Evolutionary conservation across 2,113 vertebrate genomes (phyloP).

Genomic region (Misgurnus mizolepis): DNA sequence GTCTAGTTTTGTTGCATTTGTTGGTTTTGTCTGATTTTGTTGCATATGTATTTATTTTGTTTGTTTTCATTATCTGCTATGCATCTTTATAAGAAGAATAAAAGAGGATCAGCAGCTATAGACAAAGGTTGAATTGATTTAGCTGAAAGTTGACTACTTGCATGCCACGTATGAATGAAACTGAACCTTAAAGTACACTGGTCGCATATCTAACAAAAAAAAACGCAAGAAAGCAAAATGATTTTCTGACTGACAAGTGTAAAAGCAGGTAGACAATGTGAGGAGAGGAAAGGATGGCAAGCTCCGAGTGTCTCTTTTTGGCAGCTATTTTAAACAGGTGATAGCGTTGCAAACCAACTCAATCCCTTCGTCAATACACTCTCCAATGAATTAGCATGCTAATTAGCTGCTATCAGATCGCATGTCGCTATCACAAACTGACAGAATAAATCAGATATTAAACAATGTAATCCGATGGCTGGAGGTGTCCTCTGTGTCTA

Average conservation of each 20-base stretch:
- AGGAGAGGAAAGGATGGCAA: constrained; percentile 23
- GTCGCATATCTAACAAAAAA: neutral
- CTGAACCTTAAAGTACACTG: neutral
- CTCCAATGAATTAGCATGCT: constrained; percentile 61
- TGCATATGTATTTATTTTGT: neutral
- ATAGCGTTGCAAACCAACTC: constrained; percentile 40
- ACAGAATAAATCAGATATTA: constrained; percentile 63
- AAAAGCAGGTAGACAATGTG: constrained; percentile 30
- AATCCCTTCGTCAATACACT: constrained; percentile 60
- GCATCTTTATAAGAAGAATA: too few species aligned
- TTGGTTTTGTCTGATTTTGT: neutral
- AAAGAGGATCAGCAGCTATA: too few species aligned
- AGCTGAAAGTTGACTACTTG: too few species aligned
- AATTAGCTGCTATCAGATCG: constrained; percentile 66
- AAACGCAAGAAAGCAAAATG: constrained; percentile 23
- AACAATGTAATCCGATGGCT: constrained; percentile 52
- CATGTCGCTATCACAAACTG: constrained; percentile 60
- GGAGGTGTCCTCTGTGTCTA: constrained; percentile 39
- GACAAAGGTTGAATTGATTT: too few species aligned
- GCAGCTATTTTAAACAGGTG: constrained; percentile 55
- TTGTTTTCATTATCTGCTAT: neutral
- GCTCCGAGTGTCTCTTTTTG: constrained; percentile 29
- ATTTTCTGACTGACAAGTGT: constrained; percentile 39
- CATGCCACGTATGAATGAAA: too few species aligned
- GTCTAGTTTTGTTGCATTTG: neutral